Base-by-base conservation (phyloP, 1,140 invertebrate species). In the Triops cancriformis region DNA sequence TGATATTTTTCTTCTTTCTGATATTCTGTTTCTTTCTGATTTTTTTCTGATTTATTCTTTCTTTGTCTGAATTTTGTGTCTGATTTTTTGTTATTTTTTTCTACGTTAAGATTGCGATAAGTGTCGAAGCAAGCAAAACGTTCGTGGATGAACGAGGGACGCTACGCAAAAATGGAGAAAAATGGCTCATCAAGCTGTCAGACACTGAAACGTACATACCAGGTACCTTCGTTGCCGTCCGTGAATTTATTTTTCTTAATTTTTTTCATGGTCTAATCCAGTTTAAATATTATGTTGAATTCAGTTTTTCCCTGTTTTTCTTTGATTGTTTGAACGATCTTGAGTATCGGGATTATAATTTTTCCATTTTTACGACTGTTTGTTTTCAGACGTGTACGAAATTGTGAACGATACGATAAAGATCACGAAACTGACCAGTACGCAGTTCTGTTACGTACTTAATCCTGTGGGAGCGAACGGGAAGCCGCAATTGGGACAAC, bases 191-290 rank as follows among this genome's bases (percentile, higher is more conserved):
- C 26, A 87, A 83, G 45, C 81, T 85, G 78, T 78, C 80, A 2
- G 86, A 86, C 76, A 85, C 85, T 28, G 86, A 88, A 80, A 85
- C 85, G n/a, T 86, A 87, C 79, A 88, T 88, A 77, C 87, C 87
- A 27, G 83, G 84, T 80, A 87, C 88, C 0, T 87, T 87, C 81
- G 83, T 86, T 82, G 85, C 87, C 31, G 31, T 37, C n/a, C n/a
- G n/a, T n/a, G n/a, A n/a, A n/a, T n/a, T n/a, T n/a, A n/a, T n/a
- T n/a, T n/a, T n/a, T n/a, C n/a, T n/a, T n/a, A n/a, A n/a, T n/a
- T n/a, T n/a, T n/a, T n/a, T n/a, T n/a, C n/a, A n/a, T n/a, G n/a
- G n/a, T n/a, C n/a, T n/a, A n/a, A n/a, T n/a, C n/a, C n/a, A n/a
- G n/a, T n/a, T n/a, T n/a, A n/a, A n/a, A n/a, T n/a, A n/a, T n/a